Evolutionary conservation across 2,888 invertebrate genomes (phyloP).

Genomic region (Drosophila paracracens): DNA sequence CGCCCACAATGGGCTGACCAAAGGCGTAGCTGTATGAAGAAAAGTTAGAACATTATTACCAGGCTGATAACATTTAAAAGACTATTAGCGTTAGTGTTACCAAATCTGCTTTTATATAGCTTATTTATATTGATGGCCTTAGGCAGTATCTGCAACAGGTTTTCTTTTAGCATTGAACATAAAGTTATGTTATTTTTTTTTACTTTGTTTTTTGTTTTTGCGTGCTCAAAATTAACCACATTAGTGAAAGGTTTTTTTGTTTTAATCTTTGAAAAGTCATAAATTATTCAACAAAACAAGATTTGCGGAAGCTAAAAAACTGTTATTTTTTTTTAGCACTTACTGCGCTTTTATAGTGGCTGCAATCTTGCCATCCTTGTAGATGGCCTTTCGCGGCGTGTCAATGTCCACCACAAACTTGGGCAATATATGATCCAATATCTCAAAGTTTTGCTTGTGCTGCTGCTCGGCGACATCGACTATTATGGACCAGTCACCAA

Average conservation of each 20-base stretch:
- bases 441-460: constrained; percentile 86
- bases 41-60: not conserved
- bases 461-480: constrained; percentile 87
- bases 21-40: constrained; percentile 77
- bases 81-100: not conserved
- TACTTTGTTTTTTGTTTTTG: not conserved
- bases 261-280: not conserved
- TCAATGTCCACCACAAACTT: constrained; percentile 96
- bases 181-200: not conserved
- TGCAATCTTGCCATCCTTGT: constrained; percentile 92
- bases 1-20: constrained; percentile 94
- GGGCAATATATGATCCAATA: constrained; percentile 96
- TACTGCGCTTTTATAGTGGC: constrained; percentile 88
- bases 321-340: constrained; percentile 79
- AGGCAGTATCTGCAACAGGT: not conserved
- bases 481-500: constrained; percentile 95
- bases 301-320: not conserved
- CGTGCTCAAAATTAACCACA: not conserved
- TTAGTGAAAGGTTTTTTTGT: not conserved
- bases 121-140: not conserved
- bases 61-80: not conserved
- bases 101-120: not conserved
- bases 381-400: constrained; percentile 93
- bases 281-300: not conserved
- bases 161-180: not conserved